Base-by-base conservation (phyloP, 2,888 invertebrate species). In the Coenonympha glycerion region DNA sequence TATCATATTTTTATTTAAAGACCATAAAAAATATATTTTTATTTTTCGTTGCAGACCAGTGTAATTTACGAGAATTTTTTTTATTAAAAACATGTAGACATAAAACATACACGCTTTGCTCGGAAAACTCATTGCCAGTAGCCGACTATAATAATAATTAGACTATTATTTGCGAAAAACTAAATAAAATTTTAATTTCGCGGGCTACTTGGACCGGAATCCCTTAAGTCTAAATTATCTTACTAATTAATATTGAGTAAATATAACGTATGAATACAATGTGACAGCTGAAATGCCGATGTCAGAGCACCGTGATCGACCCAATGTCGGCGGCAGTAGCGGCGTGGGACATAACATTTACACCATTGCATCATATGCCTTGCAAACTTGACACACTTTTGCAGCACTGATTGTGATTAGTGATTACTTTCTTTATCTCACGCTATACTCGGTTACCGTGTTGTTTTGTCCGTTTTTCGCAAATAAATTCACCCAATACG, bases 361-460 rank as follows among this genome's bases (percentile, higher is more conserved):
- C 58, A 55, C 56, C 46, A 57, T 79, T 77, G 67, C 74, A 63
- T 73, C 74, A 78, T 56, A 52, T 57, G 52, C 58, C 51, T 49
- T 60, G 65, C 70, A 77, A 80, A 79, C 82, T 80, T 80, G 80
- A 79, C 80, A 79, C 64, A 78, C 71, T 72, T 74, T 62, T 30
- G 3, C 41, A 41, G 44, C 53, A 33, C 40, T 46, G 33, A 58
- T 61, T 68, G 59, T 69, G 45, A 37, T 71, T 63, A 67, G 59
- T 69, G 45, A 37, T 71, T 63, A 67, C 64, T 64, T 64, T 55
- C 56, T 55, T 51, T 51, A 47, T 51, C 44, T 53, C 33, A 44
- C 40, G 18, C 30, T 47, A 28, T 49, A 40, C 40, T 47, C 44
- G 31, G 52, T 49, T 47, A 47, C 40, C 47, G 49, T 30, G 39